These are phyloP conservation scores for Salticus scenicus DNA, from an alignment of 2,888 invertebrate species.

Conservation along the genomic window DNA sequence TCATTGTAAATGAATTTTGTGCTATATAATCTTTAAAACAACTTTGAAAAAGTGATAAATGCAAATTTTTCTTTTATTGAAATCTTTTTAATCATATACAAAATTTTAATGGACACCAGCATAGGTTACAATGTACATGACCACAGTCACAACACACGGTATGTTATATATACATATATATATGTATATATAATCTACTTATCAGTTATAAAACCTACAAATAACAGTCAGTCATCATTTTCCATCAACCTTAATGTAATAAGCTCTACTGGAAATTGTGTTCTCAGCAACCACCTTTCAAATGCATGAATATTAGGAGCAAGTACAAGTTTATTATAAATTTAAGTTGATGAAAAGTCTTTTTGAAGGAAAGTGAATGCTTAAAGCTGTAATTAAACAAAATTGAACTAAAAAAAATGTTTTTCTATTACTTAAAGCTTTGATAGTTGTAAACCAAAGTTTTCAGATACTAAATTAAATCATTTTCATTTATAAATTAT, in stretches of 20 bases:
- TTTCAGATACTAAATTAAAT: no score
- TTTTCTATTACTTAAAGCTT: no score
- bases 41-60: not conserved
- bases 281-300: slow-evolving; percentile 8
- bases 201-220: slow-evolving; percentile 14
- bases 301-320: slow-evolving; percentile 5
- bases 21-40: not conserved
- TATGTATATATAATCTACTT: not conserved
- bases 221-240: slow-evolving; percentile 11
- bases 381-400: no score
- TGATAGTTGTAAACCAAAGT: no score
- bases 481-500: no score
- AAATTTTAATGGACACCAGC: slow-evolving; percentile 15
- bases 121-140: not conserved
- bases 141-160: slow-evolving; percentile 10
- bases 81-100: slow-evolving; percentile 12
- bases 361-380: no score
- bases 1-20: no score
- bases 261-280: slow-evolving; percentile 16
- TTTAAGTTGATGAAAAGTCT: no score
- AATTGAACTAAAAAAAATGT: no score
- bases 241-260: not conserved
- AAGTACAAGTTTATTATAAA: no score
- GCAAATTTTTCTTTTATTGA: slow-evolving; percentile 14
- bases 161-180: not conserved